Evolutionary conservation across 2,888 invertebrate genomes (phyloP), one percentile per base, ranked within the genome.

Genomic region (Itoplectis maculator): DNA sequence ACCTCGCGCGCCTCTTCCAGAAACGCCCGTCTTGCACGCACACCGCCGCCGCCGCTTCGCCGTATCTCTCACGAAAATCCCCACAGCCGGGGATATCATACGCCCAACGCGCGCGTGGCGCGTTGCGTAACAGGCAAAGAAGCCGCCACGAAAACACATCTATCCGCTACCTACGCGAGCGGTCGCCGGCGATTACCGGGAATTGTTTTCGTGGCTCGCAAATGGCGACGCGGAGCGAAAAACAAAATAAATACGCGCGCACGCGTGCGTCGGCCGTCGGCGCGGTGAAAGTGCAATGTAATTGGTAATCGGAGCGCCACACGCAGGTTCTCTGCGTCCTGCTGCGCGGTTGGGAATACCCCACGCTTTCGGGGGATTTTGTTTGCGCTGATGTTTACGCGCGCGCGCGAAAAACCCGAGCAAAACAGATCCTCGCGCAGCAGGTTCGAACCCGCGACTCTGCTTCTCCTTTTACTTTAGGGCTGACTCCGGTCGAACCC

Each of bases 201-300:
- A 81, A 81, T 76, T 81, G 70, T 81, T 81, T 81, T 65, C 66
- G 54, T 23, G 49, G 23, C 54, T 65, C 51, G 23, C n/a, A 8
- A 18, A 45, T 59, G 45, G 29, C 11, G 13, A 51, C 18, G 69
- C 42, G 70, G 23, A n/a, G n/a, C 20, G 23, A 70, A 56, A 68
- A 70, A 68, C 13, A 51, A 47, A 7, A 66, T 66, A 66, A 66
- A 49, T 11, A 66, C 20, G 40, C 1, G 15, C n/a, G 29, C 9
- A 3, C 49, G 49, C 49, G 35, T 37, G 49, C 8, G 5, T 7
- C 18, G 35, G 11, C 35, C 18, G 18, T 18, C 35, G 68, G 49
- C 6, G 35, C 35, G 68, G 49, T 11, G 35, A 68, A 37, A 68
- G 47, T 35, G 47, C 37, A 7, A 49, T 29, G 29, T 35, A 68